Conservation (phyloP, 2,888 invertebrate species). For the Nemapogon koenigi region DNA sequence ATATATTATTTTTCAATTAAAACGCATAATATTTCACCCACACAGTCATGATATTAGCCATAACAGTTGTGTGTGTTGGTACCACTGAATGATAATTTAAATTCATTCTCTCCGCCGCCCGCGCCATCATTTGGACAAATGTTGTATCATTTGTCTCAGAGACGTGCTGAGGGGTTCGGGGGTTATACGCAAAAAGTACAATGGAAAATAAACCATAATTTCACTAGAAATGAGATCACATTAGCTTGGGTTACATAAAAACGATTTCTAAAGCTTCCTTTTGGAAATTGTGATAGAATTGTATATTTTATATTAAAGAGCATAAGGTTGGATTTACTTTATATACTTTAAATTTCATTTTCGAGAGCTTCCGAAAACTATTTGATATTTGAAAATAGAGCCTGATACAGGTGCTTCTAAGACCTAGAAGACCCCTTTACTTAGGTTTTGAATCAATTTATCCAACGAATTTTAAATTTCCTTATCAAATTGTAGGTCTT, state of each 20-base stretch:
- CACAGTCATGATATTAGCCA: constrained; percentile 44
- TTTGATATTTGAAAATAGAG: constrained; percentile 44
- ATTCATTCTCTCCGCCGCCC: constrained; percentile 67
- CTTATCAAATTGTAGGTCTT: too few relatives aligned
- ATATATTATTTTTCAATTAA: neutral
- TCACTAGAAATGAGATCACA: too few relatives aligned
- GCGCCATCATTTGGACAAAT: constrained; percentile 68
- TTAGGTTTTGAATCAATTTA: too few relatives aligned
- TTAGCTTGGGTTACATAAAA: too few relatives aligned
- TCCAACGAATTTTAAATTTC: too few relatives aligned
- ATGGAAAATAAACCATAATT: too few relatives aligned
- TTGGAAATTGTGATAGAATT: constrained; percentile 20
- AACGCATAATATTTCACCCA: constrained; percentile 24
- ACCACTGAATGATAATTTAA: constrained; percentile 67
- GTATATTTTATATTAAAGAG: constrained; percentile 24
- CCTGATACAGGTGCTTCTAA: constrained; percentile 36
- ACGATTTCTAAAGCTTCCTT: constrained; percentile 52
- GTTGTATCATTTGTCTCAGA: constrained; percentile 63
- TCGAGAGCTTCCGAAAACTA: constrained; percentile 49
- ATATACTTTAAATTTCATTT: constrained; percentile 39
- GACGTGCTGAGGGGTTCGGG: constrained; percentile 37
- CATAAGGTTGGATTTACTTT: constrained; percentile 34
- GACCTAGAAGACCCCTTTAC: too few relatives aligned
- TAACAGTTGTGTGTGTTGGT: constrained; percentile 48
- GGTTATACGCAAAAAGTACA: too few relatives aligned